Base-by-base conservation (phyloP, 2,888 invertebrate genomes). In the Icerya purchasi region DNA sequence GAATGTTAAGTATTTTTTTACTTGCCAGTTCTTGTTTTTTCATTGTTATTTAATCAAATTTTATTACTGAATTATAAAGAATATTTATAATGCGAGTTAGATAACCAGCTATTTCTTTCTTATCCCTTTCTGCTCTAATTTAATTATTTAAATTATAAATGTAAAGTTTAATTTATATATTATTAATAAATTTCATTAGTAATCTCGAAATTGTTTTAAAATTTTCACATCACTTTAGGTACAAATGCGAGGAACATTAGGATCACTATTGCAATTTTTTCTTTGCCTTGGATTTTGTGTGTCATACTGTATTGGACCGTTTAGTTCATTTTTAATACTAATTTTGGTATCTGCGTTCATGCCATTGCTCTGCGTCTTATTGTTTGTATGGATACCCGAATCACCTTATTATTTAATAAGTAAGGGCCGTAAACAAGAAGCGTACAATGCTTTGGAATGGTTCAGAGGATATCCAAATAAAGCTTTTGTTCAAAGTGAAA, bases 241-340 rank as follows among this genome's bases (percentile, higher is more conserved):
- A 61, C 80, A 83, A 23, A 78, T 82, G n/a, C 76, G 92, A 64
- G 91, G 91, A 0, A 80, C 85, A 0, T 73, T 91, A 0, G 89
- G 89, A 1, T 84, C 90, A 0, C 80, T 86, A 62, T 79, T 90
- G 66, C 86, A 86, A 67, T 74, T 81, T 52, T 84, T 85, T 72
- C 79, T 86, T 51, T 74, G 74, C 1, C 55, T 79, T 2, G 89
- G 88, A 2, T 78, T 83, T 66, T 69, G 87, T 2, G 76, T 82
- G 60, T 74, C 83, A 0, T 88, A 86, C 70, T 70, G 71, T 1
- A 76, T 83, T 65, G 92, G 86, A 0, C 89, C 82, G 0, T 84
- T 72, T 72, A 76, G 83, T 0, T 73, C 77, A 0, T 86, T 87
- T 73, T 70, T 74, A 24, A 73, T 73, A 1, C 66, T 75, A 56